A percentile compares a stretch with the other conserved stretches of the same genome.
These are phyloP conservation scores for Xenopus borealis DNA, from an alignment of 2,113 vertebrate species.

Conservation along the genomic window DNA sequence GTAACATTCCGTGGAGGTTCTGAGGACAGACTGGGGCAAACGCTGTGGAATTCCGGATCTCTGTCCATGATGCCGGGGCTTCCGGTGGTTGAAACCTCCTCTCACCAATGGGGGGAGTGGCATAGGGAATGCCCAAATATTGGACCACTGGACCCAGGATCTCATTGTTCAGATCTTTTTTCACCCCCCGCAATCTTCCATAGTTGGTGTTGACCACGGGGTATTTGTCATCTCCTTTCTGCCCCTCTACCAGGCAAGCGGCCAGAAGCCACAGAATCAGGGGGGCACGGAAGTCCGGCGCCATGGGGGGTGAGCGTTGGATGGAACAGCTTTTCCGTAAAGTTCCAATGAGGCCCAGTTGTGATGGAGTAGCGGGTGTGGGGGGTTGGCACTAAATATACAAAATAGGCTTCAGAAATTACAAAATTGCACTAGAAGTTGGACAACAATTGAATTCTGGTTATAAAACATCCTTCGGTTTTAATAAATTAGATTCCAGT, in stretches of 20 bases:
- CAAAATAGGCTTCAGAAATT: too few species aligned
- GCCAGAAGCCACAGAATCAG: conserved; percentile 66
- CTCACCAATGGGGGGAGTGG: conserved; percentile 83
- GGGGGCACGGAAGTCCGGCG: conserved; percentile 50
- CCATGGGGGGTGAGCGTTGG: not conserved
- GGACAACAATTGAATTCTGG: too few species aligned
- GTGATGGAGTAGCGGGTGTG: too few species aligned
- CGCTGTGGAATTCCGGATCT: conserved; percentile 84
- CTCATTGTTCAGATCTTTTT: conserved; percentile 87
- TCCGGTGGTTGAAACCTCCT: conserved; percentile 85
- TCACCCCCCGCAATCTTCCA: conserved; percentile 79
- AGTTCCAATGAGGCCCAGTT: too few species aligned
- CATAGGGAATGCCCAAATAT: conserved; percentile 85
- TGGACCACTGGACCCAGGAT: conserved; percentile 87
- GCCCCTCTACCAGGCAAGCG: conserved; percentile 64
- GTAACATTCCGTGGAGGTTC: conserved; percentile 84
- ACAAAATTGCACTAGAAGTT: too few species aligned
- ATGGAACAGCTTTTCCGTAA: too few species aligned
- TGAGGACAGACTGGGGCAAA: conserved; percentile 88
- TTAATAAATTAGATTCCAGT: not conserved
- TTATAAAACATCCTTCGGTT: too few species aligned
- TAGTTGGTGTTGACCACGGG: conserved; percentile 84
- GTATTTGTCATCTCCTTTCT: conserved; percentile 71
- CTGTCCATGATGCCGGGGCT: conserved; percentile 85
- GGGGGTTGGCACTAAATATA: not conserved